Percentiles rank a stretch among this genome's conserved stretches.
These are phyloP conservation scores for Petrosia ficiformis DNA, from an alignment of 37 sponge, comb jelly and placozoan species.

Conservation along the genomic window DNA sequence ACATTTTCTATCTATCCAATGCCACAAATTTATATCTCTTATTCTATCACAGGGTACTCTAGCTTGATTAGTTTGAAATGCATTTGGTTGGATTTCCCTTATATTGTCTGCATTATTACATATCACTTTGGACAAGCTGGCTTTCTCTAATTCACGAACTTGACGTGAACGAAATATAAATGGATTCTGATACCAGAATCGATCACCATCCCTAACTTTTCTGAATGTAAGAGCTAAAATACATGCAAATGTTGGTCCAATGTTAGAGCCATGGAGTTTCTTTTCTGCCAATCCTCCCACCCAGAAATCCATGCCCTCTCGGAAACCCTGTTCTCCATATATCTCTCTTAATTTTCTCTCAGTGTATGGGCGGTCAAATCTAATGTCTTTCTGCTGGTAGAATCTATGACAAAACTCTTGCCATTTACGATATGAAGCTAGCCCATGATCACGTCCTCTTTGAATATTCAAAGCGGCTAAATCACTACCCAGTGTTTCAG, in stretches of 20 bases:
- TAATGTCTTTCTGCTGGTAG: background rate
- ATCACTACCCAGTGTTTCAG: slow-evolving; percentile 54
- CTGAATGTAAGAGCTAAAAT: slow-evolving; percentile 54
- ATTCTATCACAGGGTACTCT: slow-evolving; percentile 38
- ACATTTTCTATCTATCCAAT: too few species aligned
- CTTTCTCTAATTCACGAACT: slow-evolving; percentile 50
- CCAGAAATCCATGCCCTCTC: slow-evolving; percentile 78
- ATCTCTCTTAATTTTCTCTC: background rate
- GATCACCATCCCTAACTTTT: slow-evolving; percentile 58
- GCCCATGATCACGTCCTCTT: slow-evolving; percentile 89
- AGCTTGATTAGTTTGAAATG: slow-evolving; percentile 15
- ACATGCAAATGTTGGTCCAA: slow-evolving; percentile 86
- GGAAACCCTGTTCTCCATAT: slow-evolving; percentile 46
- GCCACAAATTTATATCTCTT: slow-evolving; percentile 31
- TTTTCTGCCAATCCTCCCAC: slow-evolving; percentile 82
- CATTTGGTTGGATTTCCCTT: slow-evolving; percentile 37
- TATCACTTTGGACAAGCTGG: slow-evolving; percentile 72
- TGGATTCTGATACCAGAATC: slow-evolving; percentile 73
- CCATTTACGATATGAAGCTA: slow-evolving; percentile 75
- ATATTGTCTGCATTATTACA: slow-evolving; percentile 85
- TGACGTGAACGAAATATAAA: slow-evolving; percentile 54
- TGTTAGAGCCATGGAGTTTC: slow-evolving; percentile 29
- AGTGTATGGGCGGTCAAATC: too few species aligned
- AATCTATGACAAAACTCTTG: slow-evolving; percentile 20
- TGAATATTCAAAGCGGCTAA: slow-evolving; percentile 87